Base-by-base conservation (phyloP, 1,140 invertebrate genomes). In the Platyscapa corneri region DNA sequence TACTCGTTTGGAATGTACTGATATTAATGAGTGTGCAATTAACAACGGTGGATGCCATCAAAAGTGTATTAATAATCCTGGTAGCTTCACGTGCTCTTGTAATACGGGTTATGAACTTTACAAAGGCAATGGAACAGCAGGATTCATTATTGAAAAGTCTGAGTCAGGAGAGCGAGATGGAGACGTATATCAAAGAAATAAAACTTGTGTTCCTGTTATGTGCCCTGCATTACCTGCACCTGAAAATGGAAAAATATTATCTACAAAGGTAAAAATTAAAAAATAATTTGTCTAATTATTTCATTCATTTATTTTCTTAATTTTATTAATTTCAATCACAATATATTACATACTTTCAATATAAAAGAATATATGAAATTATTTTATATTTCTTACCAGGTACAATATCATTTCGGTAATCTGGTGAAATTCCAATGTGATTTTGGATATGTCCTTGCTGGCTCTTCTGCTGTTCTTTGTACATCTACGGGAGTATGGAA, bases 21-120 rank as follows among this genome's bases (percentile, higher is more conserved):
- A 99, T 91, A 96, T 98, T 49, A 99, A 99, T 90, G 98, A 99
- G 92, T 99, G 98, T 92, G 94, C 95, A 76, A 94, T 94, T 32
- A 96, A 97, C 85, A 99, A 99, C 91, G 98, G 98, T 16, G 97
- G 97, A 32, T 99, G 98, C 92, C 97, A 99, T 90, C 98, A 98
- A 90, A 97, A 98, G 92, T 99, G 98, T 93, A 95, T 98, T 70
- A 99, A 99, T 90, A 96, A 94, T 86, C 96, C 97, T 74, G 98
- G 98, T 76, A 95, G 96, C 88, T 99, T 96, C 89, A 95, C 95
- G 12, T 99, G 99, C 90, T 95, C 95, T 75, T 99, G 98, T 90
- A 98, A 98, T 89, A 95, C 97, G 72, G 99, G 99, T 7, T 99
- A 96, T 91, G 97, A 99, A 89, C 93, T 99, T 18, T 99, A 97